phyloP scores from a whole-genome alignment of 2,888 invertebrate species.

The Thumatha senex region DNA sequence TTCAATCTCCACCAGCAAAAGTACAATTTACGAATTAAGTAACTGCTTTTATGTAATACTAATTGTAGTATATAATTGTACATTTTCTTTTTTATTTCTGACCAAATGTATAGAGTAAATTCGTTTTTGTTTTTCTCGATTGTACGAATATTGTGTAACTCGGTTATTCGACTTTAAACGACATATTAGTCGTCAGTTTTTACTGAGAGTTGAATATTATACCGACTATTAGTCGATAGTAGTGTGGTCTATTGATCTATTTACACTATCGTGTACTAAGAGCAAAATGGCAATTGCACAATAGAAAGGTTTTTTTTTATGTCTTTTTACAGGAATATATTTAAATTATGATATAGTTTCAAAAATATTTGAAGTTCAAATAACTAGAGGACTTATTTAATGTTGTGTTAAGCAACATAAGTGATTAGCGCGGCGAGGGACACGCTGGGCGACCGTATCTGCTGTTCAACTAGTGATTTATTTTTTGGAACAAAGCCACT shows the following conservation, averaged over 20 bases:
- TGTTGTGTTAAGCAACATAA: constrained; percentile 7
- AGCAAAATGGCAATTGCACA: constrained; percentile 16
- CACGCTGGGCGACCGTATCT: constrained; percentile 43
- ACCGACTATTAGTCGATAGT: constrained; percentile 4
- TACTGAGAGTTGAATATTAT: too few relatives aligned
- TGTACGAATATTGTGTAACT: constrained; percentile 29
- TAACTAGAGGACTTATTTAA: background rate
- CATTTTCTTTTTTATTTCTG: constrained; percentile 49
- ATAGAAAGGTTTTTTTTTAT: constrained; percentile 23
- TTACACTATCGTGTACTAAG: constrained; percentile 16
- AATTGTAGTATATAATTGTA: constrained; percentile 41
- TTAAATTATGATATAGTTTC: constrained; percentile 14
- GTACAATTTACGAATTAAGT: constrained; percentile 9
- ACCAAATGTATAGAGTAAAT: constrained; percentile 60
- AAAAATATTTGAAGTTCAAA: background rate
- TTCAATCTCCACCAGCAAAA: constrained; percentile 9
- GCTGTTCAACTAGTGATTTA: background rate
- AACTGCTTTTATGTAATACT: constrained; percentile 26
- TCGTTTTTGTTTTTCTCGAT: constrained; percentile 28
- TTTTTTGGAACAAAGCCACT: too few relatives aligned
- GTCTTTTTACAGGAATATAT: constrained; percentile 5
- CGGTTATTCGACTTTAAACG: constrained; percentile 24
- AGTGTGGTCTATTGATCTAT: constrained; percentile 17
- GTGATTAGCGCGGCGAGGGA: constrained; percentile 46
- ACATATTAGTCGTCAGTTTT: background rate